Evolutionary conservation across 2,797 vertebrate species (phyloP), one percentile per base, ranked within the genome.

Genomic region (Anableps anableps): DNA sequence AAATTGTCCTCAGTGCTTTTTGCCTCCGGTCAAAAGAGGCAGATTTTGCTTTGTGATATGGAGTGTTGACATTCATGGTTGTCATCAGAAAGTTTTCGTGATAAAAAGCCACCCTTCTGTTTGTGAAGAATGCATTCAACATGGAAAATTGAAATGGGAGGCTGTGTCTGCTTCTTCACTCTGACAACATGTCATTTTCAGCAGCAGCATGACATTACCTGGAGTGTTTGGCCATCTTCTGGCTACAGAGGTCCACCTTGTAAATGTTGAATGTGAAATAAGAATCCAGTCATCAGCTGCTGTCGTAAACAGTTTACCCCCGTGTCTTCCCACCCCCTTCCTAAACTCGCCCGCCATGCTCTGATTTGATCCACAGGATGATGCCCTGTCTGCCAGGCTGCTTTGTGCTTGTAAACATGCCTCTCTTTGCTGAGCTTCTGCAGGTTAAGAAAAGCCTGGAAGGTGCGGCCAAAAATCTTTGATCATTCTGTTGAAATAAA

Each of bases 261-360:
- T 94, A 93, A 94, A 94, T 86, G 84, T 85, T 91, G 87, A 92
- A 92, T 87, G 86, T 88, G 86, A 92, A 93, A 95, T 93, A 91
- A 91, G 82, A 94, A 92, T 91, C 90, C 88, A 86, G 90, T 94
- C 78, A 64, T 91, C 90, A 91, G 31, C 75, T 79, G 71, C 47
- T 78, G 85, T 88, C 78, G 72, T 93, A 93, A 94, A 94, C 90
- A 88, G 92, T 94, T 92, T 88, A 90, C 88, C 64, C 16, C 53
- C 10, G 5, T 23, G 21, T 23, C 64, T 68, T 68, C 64, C 10
- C 64, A 13, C 21, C 26, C 6, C 48, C 53, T 23, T 80, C 64
- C 26, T 73, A 48, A 79, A 26, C 68, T 58, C 48, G 62, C 48
- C 73, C 80, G 70, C 73, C 62, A 62, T 43, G n/a, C 76, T 14